Conservation (phyloP, 2,888 invertebrate genomes). For the Caenorhabditis japonica region DNA sequence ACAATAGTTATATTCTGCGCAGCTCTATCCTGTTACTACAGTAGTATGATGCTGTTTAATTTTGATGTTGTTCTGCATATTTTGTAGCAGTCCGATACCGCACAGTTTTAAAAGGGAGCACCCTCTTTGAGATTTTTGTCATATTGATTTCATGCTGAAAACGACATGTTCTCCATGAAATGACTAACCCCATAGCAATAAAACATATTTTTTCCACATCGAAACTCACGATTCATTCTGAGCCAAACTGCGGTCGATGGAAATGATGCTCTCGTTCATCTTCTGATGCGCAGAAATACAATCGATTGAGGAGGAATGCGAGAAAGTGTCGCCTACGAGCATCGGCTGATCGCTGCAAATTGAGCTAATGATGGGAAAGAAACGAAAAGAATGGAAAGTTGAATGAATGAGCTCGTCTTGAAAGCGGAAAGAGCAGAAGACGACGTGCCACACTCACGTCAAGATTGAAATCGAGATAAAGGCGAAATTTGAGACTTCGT, state of each 20-base stretch:
- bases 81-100: no score
- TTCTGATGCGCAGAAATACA: constrained; percentile 49
- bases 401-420: constrained; percentile 6
- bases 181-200: background rate
- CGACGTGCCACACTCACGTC: constrained; percentile 24
- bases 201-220: no score
- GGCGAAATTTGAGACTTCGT: constrained; percentile 44
- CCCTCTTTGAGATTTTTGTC: background rate
- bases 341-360: constrained; percentile 68
- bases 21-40: no score
- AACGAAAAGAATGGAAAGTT: no score
- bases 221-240: constrained; percentile 47
- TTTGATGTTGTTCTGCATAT: no score
- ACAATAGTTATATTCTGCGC: no score
- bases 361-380: constrained; percentile 11
- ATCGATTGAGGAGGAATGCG: constrained; percentile 61
- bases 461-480: constrained; percentile 44
- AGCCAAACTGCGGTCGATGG: constrained; percentile 47
- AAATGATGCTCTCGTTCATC: constrained; percentile 49
- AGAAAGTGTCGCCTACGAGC: constrained; percentile 67
- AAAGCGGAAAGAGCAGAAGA: constrained; percentile 26
- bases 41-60: no score
- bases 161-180: no score
- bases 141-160: background rate
- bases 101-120: no score